Conservation (phyloP, 2,797 vertebrate genomes). For the Xenops minutus region DNA sequence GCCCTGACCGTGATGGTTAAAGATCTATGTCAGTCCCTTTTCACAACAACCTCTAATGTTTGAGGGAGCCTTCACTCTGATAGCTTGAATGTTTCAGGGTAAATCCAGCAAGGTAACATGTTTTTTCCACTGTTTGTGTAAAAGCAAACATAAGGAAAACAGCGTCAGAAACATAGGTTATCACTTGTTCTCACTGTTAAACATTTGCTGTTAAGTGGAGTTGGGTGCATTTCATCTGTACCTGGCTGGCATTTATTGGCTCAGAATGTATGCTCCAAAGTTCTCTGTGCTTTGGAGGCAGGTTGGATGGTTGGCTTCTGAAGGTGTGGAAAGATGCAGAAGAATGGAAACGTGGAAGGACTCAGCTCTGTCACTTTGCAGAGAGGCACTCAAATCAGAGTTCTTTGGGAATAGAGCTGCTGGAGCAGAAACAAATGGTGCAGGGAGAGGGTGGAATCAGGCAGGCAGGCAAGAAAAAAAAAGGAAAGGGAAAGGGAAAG, state of each 20-base stretch:
- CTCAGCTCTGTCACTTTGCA: neutral
- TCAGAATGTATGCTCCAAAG: neutral
- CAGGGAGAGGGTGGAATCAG: neutral
- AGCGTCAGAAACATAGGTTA: neutral
- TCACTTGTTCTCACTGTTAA: fast-evolving
- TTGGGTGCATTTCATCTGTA: neutral
- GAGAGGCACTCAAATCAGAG: neutral
- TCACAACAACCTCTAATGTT: neutral
- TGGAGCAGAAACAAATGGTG: neutral
- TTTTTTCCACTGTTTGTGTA: neutral
- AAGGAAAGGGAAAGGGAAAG: too few relatives aligned
- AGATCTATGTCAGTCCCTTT: neutral
- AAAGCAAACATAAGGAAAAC: neutral
- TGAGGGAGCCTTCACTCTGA: neutral
- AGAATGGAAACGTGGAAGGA: neutral
- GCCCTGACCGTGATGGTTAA: neutral
- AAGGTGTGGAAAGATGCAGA: neutral
- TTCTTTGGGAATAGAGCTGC: neutral
- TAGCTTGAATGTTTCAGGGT: neutral
- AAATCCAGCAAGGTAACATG: neutral
- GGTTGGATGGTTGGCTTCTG: neutral
- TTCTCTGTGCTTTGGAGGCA: neutral
- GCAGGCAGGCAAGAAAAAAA: neutral
- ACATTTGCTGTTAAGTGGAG: neutral
- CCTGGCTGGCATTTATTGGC: neutral